phyloP scores from a whole-genome alignment of 1,140 invertebrate genomes.

The Araneus ventricosus region DNA sequence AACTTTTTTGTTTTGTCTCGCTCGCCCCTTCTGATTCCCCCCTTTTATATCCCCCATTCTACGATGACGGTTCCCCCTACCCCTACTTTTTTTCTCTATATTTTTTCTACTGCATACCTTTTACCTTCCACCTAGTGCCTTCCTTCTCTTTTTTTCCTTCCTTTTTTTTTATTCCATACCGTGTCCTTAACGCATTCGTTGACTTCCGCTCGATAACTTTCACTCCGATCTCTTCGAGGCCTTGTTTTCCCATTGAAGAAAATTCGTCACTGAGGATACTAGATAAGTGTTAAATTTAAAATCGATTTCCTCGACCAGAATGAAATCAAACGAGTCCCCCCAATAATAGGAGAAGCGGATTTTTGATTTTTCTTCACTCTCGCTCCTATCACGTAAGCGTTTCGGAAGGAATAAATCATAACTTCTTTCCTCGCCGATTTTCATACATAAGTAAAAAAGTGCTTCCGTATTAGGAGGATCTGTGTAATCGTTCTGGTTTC shows the following conservation, averaged over 20 bases:
- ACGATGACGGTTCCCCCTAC: constrained; percentile 12
- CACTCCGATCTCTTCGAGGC: not conserved
- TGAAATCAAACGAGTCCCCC: constrained; percentile 52
- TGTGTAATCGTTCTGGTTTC: constrained; percentile 23
- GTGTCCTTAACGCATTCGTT: constrained; percentile 57
- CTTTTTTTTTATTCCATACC: constrained; percentile 51
- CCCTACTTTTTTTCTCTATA: not conserved
- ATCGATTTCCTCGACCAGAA: constrained; percentile 13
- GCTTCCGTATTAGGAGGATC: not conserved
- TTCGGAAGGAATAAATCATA: constrained; percentile 50
- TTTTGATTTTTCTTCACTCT: constrained; percentile 21
- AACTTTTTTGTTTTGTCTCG: constrained; percentile 62
- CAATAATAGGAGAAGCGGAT: constrained; percentile 38
- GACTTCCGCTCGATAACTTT: constrained; percentile 58
- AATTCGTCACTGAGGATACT: constrained; percentile 35
- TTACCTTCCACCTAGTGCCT: constrained; percentile 19
- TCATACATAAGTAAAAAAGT: constrained; percentile 30
- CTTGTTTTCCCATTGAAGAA: constrained; percentile 62
- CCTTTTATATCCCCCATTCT: constrained; percentile 29
- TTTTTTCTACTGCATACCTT: constrained; percentile 35
- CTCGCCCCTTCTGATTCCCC: not conserved
- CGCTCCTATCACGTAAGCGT: constrained; percentile 16
- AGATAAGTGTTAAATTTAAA: constrained; percentile 68
- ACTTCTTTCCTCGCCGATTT: not conserved
- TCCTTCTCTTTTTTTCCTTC: not conserved